phyloP scores from a whole-genome alignment of 2,113 vertebrate species.

The Penelope pileata region DNA sequence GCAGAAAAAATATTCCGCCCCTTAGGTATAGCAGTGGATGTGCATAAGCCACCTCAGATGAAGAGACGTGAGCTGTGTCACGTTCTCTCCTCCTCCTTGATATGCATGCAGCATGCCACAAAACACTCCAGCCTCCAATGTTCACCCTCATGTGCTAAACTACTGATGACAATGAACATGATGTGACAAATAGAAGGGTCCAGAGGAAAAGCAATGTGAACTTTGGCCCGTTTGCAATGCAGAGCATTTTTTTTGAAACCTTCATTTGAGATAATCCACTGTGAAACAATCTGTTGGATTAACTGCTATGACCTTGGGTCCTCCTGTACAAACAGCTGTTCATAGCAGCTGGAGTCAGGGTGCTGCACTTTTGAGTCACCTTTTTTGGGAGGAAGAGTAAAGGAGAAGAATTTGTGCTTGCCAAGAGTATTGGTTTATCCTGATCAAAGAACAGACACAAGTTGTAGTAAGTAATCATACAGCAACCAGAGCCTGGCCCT shows the following conservation, averaged over 20 bases:
- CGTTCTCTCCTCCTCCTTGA: neutral
- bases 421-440: neutral
- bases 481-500: neutral
- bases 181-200: neutral
- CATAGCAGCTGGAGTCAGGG: neutral
- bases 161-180: neutral
- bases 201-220: neutral
- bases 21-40: constrained; percentile 41
- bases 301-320: neutral
- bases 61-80: neutral
- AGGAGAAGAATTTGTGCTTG: neutral
- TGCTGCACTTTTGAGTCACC: neutral
- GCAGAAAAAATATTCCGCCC: constrained; percentile 43
- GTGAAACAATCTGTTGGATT: neutral
- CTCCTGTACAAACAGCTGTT: neutral
- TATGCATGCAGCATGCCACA: neutral
- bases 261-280: neutral
- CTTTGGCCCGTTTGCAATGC: neutral
- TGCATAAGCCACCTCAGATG: neutral
- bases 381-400: neutral
- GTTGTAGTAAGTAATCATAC: accelerated
- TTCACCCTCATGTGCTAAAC: neutral
- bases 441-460: neutral
- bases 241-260: neutral
- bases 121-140: neutral